Evolutionary conservation across 1,140 invertebrate genomes (phyloP).

Genomic region (Zaprionus ornatus): DNA sequence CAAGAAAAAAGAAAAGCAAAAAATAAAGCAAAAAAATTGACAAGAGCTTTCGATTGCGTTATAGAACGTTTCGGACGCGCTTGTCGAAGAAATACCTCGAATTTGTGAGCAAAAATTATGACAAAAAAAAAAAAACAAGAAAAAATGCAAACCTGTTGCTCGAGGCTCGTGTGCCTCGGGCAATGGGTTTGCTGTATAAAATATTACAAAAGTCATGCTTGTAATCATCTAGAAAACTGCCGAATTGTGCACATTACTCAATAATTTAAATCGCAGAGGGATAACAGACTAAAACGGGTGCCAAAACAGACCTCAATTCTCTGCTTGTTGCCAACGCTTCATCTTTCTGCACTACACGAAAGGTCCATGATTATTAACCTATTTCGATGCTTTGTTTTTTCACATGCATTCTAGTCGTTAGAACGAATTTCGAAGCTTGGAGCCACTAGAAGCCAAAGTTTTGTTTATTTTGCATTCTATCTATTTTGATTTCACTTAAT

Average conservation of each 20-base stretch:
- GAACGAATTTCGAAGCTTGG: slow-evolving; percentile 39
- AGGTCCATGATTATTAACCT: slow-evolving; percentile 38
- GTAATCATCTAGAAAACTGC: slow-evolving; percentile 19
- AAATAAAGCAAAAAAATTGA: background rate
- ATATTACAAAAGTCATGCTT: slow-evolving; percentile 5
- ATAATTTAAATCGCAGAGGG: background rate
- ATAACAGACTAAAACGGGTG: background rate
- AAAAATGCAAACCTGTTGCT: slow-evolving; percentile 41
- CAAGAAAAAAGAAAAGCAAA: too few relatives aligned
- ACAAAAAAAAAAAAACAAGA: slow-evolving; percentile 15
- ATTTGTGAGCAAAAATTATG: slow-evolving; percentile 5
- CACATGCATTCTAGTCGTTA: slow-evolving; percentile 39
- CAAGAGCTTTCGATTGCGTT: slow-evolving; percentile 1
- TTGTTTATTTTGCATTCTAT: slow-evolving; percentile 34
- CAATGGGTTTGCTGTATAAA: slow-evolving; percentile 24
- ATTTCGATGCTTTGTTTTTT: slow-evolving; percentile 57
- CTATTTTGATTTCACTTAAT: background rate
- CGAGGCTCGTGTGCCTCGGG: slow-evolving; percentile 20
- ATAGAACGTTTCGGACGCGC: slow-evolving; percentile 1
- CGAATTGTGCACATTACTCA: slow-evolving; percentile 17
- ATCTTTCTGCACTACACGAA: background rate
- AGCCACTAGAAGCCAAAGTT: slow-evolving; percentile 49
- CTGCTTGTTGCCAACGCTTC: slow-evolving; percentile 1
- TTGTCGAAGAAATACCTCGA: background rate
- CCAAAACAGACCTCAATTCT: slow-evolving; percentile 4